Conservation (phyloP, 2,888 invertebrate species). For the Lysandra bellargus region DNA sequence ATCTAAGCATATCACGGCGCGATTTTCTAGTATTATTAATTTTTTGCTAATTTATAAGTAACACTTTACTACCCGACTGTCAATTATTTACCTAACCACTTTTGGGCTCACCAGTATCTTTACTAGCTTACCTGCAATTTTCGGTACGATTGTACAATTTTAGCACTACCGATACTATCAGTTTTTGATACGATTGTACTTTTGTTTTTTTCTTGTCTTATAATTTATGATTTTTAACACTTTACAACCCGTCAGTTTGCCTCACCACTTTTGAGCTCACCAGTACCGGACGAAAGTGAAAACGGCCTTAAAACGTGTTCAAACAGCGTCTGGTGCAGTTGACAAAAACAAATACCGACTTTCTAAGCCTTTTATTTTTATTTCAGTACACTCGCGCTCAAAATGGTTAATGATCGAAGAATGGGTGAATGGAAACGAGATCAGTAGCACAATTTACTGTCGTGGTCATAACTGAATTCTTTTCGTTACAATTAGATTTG, state of each 20-base stretch:
- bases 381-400: constrained; percentile 17
- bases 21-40: too few relatives aligned
- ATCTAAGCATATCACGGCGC: too few relatives aligned
- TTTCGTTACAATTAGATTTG: neutral
- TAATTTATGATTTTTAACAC: neutral
- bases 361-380: constrained; percentile 31
- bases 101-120: neutral
- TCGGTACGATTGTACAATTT: too few relatives aligned
- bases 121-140: too few relatives aligned
- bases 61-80: too few relatives aligned
- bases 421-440: constrained; percentile 28
- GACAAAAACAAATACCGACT: constrained; percentile 68
- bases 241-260: neutral
- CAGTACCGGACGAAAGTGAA: constrained; percentile 62
- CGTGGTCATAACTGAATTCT: neutral
- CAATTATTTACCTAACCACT: too few relatives aligned
- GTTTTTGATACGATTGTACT: neutral
- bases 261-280: constrained; percentile 31
- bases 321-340: constrained; percentile 52
- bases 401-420: constrained; percentile 31
- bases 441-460: constrained; percentile 19
- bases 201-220: too few relatives aligned
- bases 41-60: too few relatives aligned
- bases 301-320: constrained; percentile 71
- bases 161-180: too few relatives aligned